These are phyloP conservation scores for Rhabdornis inornatus DNA, from an alignment of 2,113 vertebrate species.

Conservation along the genomic window DNA sequence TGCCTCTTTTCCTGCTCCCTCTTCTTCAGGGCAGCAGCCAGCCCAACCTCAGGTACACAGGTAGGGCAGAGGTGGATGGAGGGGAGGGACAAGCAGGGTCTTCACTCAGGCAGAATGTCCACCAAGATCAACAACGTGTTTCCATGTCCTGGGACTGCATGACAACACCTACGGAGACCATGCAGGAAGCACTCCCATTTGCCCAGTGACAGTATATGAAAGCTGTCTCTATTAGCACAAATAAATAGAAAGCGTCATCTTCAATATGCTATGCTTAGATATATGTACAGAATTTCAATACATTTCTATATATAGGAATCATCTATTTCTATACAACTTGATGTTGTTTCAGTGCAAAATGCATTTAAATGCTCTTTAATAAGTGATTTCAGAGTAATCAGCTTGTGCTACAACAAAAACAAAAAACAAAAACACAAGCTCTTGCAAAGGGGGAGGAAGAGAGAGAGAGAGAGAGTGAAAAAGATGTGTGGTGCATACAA, in stretches of 20 bases:
- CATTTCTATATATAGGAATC: background rate
- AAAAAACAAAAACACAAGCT: constrained; percentile 67
- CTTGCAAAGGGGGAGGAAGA: constrained; percentile 77
- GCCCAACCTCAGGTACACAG: background rate
- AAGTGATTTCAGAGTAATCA: constrained; percentile 83
- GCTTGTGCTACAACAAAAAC: constrained; percentile 78
- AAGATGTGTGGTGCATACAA: constrained; percentile 89
- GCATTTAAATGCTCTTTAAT: constrained; percentile 71
- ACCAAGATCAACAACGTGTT: background rate
- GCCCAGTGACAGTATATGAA: background rate
- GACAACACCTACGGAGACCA: background rate
- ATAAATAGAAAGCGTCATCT: background rate
- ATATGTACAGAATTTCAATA: background rate
- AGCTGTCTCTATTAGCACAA: background rate
- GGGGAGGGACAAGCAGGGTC: background rate
- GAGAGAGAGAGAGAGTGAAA: constrained; percentile 74
- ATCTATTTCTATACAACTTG: background rate
- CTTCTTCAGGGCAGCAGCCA: background rate
- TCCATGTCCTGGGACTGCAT: background rate
- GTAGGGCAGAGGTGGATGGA: background rate
- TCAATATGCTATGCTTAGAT: background rate
- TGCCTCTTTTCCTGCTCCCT: background rate
- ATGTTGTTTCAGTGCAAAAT: constrained; percentile 40
- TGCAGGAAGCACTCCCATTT: background rate
- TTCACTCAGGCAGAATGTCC: background rate